phyloP scores from a whole-genome alignment of 2,888 invertebrate genomes.

The Aquatica leii region DNA sequence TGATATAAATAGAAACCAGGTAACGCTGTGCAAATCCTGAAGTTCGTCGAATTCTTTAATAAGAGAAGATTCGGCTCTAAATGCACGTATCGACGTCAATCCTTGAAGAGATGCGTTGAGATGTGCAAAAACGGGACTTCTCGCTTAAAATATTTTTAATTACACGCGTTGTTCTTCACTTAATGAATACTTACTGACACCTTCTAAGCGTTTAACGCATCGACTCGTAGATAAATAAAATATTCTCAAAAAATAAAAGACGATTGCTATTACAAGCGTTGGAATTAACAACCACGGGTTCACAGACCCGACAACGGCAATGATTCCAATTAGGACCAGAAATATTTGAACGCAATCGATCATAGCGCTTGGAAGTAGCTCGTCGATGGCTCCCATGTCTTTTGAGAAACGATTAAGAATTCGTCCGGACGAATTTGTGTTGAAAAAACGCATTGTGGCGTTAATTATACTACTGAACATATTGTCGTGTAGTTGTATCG shows the following conservation, averaged over 20 bases:
- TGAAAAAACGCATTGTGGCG: slow-evolving; percentile 87
- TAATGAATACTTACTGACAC: slow-evolving; percentile 79
- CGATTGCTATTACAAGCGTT: slow-evolving; percentile 71
- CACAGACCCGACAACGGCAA: slow-evolving; percentile 79
- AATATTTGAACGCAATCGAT: slow-evolving; percentile 76
- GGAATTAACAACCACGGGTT: slow-evolving; percentile 79
- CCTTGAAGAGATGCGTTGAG: slow-evolving; percentile 61
- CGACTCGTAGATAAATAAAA: slow-evolving; percentile 83
- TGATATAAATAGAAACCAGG: slow-evolving; percentile 90
- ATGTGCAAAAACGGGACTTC: slow-evolving; percentile 94
- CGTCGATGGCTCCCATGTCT: slow-evolving; percentile 81
- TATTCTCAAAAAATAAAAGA: slow-evolving; percentile 80
- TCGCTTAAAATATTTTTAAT: slow-evolving; percentile 70
- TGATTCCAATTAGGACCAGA: slow-evolving; percentile 79
- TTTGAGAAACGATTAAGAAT: slow-evolving; percentile 91
- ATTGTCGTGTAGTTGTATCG: slow-evolving; percentile 78
- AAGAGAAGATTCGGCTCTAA: slow-evolving; percentile 81
- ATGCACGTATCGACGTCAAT: slow-evolving; percentile 91
- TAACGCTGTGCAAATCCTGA: slow-evolving; percentile 87
- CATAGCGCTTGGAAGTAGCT: slow-evolving; percentile 68
- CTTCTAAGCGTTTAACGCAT: slow-evolving; percentile 82
- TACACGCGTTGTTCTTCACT: no score
- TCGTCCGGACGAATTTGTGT: slow-evolving; percentile 82
- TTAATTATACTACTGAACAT: slow-evolving; percentile 86
- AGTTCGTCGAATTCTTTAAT: slow-evolving; percentile 81